A percentile compares a stretch with the other conserved stretches of the same genome.
Conservation (phyloP, 2,113 vertebrate genomes). For the Gracilinanus agilis region DNA sequence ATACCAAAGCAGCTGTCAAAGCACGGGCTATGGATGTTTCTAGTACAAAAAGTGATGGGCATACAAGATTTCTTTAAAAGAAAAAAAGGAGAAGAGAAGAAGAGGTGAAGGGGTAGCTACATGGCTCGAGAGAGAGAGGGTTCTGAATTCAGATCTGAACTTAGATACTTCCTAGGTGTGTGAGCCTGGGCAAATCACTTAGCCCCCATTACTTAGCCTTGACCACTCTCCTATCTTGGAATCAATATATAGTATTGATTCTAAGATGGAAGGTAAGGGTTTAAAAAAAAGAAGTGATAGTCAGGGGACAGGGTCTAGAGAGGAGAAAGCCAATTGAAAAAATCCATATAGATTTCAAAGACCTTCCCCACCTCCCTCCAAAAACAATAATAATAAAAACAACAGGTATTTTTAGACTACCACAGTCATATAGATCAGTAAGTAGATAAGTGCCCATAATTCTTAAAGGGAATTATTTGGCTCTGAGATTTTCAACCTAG, state of each 20-base stretch:
- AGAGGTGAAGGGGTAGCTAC: too few species aligned
- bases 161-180: too few species aligned
- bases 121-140: too few species aligned
- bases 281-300: not conserved
- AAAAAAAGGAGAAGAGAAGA: not conserved
- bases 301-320: not conserved
- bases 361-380: not conserved
- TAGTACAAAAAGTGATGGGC: not conserved
- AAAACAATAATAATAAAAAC: not conserved
- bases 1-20: not conserved
- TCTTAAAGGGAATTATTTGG: constrained; percentile 7
- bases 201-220: too few species aligned
- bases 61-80: not conserved
- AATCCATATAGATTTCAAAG: constrained; percentile 18
- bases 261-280: not conserved
- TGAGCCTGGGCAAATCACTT: too few species aligned
- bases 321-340: not conserved
- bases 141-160: too few species aligned
- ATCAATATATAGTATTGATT: too few species aligned
- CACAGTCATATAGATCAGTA: not conserved
- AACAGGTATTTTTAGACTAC: not conserved
- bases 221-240: too few species aligned
- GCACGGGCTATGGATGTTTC: not conserved
- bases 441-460: not conserved
- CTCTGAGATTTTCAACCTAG: constrained; percentile 26